Evolutionary conservation across 2,797 vertebrate genomes (phyloP), one percentile per base, ranked within the genome.

Genomic region (Arctocebus calabarensis): DNA sequence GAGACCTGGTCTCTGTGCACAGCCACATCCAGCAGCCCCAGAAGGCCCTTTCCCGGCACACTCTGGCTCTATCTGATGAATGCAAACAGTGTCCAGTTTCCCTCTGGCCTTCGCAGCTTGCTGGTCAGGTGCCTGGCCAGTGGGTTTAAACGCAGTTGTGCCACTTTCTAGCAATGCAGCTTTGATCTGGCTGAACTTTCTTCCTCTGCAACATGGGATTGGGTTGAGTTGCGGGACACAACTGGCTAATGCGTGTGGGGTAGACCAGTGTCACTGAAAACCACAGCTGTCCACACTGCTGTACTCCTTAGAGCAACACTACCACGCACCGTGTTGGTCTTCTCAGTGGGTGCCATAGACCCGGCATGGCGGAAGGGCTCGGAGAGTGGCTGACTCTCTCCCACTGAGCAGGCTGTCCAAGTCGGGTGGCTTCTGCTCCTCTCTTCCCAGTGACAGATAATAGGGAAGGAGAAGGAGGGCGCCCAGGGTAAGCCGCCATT

Each of bases 361-460:
- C 27, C 13, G 4, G 11, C 12, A 5, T 7, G 1, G 55, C 40
- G 10, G 7, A 66, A 11, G 45, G 74, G 32, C 25, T 64, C 4
- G 0, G 62, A 14, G 9, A 61, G 40, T 25, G 9, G 29, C 4
- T 6, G 57, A 20, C 22, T 27, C 6, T 32, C n/a, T 32, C 32
- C 32, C 13, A 17, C 32, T 8, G 19, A 34, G 37, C 10, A 7
- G 71, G 1, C 22, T 27, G 40, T 23, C 16, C 32, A 25, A 4
- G 0, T 23, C 0, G 37, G 37, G 34, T 4, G 1, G 5, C 4
- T 16, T 29, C 27, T 11, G 14, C 37, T 61, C 32, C 6, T 14
- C 52, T 7, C 32, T 11, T 12, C n/a, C 25, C 48, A 14, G 13
- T 17, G 13, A 23, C n/a, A 64, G 88, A 8, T 17, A 11, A 32